Evolutionary conservation across 2,888 invertebrate species (phyloP).

Genomic region (Leucoma salicis): DNA sequence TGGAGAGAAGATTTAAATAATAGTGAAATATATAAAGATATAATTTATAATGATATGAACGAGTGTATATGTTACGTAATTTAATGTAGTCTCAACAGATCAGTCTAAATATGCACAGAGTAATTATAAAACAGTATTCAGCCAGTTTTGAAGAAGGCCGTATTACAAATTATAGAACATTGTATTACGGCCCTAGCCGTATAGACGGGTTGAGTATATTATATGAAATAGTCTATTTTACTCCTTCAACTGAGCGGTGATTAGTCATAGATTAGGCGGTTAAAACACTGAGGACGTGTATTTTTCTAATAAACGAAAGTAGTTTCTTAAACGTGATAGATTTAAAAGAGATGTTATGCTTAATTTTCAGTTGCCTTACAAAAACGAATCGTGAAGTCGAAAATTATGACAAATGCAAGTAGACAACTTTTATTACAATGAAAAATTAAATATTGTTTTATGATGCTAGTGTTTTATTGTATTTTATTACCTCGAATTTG

Average conservation of each 20-base stretch:
- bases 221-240: slow-evolving; percentile 14
- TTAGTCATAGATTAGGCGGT: slow-evolving; percentile 50
- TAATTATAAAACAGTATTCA: slow-evolving; percentile 34
- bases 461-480: slow-evolving; percentile 34
- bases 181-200: slow-evolving; percentile 19
- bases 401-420: slow-evolving; percentile 41
- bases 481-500: no score
- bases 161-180: slow-evolving; percentile 12
- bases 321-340: slow-evolving; percentile 53
- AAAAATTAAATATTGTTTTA: slow-evolving; percentile 66
- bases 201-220: slow-evolving; percentile 22
- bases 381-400: slow-evolving; percentile 35
- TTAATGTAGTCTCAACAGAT: no score
- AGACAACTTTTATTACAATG: slow-evolving; percentile 49
- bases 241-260: slow-evolving; percentile 26
- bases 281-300: slow-evolving; percentile 80
- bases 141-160: slow-evolving; percentile 24
- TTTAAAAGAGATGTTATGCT: slow-evolving; percentile 56
- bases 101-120: slow-evolving; percentile 56
- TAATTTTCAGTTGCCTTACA: slow-evolving; percentile 60
- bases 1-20: slow-evolving; percentile 42
- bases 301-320: slow-evolving; percentile 69
- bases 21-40: slow-evolving; percentile 27
- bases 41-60: slow-evolving; percentile 8
- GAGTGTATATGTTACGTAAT: slow-evolving; percentile 58